phyloP scores from a whole-genome alignment of 2,113 vertebrate species.

The Suncus etruscus region DNA sequence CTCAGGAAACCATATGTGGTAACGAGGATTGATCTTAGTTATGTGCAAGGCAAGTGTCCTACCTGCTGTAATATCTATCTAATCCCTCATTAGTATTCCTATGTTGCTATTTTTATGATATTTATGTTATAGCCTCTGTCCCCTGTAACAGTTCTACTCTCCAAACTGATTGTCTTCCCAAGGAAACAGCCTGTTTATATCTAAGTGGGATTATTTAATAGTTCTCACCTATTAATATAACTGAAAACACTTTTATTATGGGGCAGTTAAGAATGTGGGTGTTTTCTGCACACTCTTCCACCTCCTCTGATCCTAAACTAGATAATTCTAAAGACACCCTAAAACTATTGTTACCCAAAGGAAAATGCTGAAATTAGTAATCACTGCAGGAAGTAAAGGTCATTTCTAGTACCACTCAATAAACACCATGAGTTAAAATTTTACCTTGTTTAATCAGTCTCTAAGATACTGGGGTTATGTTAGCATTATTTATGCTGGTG shows the following conservation, averaged over 20 bases:
- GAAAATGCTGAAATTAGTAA: no score
- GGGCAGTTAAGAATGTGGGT: not conserved
- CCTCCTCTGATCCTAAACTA: not conserved
- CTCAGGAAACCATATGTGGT: no score
- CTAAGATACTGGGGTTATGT: not conserved
- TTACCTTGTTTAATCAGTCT: not conserved
- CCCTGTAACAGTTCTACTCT: not conserved
- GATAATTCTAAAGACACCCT: not conserved
- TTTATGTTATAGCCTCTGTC: conserved; percentile 6
- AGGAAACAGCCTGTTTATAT: not conserved
- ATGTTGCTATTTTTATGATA: not conserved
- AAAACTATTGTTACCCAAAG: not conserved
- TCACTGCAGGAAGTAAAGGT: not conserved
- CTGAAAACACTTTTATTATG: conserved; percentile 6
- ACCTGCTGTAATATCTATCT: no score
- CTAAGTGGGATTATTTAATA: not conserved
- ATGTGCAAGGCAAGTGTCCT: no score
- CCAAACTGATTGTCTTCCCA: not conserved
- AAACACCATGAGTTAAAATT: conserved; percentile 20
- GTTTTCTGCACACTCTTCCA: not conserved
- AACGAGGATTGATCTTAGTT: no score
- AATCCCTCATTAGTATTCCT: not conserved
- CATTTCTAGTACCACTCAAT: not conserved
- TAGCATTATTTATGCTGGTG: not conserved
- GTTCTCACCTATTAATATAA: not conserved